phyloP scores from a whole-genome alignment of 2,113 vertebrate species.

The Morphnarchus princeps region DNA sequence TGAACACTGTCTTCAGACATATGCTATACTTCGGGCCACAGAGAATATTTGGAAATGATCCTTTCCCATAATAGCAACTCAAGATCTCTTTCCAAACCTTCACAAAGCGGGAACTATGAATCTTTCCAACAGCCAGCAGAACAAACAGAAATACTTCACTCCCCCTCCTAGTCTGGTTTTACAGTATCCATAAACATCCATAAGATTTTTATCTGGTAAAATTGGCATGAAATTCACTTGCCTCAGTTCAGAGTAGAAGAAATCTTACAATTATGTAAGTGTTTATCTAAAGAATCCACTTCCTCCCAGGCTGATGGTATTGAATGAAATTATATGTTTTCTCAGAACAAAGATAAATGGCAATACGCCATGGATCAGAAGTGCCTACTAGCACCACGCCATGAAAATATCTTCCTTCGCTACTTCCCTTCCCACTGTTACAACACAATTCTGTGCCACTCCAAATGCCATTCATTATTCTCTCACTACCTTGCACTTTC shows the following conservation, averaged over 20 bases:
- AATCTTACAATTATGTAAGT: not conserved
- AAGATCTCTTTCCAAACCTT: not conserved
- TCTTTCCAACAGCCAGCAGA: not conserved
- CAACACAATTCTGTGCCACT: not conserved
- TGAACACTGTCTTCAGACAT: not conserved
- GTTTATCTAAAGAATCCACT: not conserved
- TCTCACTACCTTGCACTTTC: not conserved
- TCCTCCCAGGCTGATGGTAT: not conserved
- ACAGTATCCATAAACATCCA: not conserved
- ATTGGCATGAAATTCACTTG: not conserved
- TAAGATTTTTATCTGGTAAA: not conserved
- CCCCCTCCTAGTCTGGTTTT: not conserved
- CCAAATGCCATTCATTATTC: not conserved
- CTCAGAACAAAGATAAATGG: not conserved
- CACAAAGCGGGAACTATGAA: not conserved
- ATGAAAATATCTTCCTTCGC: not conserved
- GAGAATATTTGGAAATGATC: not conserved
- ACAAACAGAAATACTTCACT: not conserved
- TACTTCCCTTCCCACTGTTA: not conserved
- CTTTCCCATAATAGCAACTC: not conserved
- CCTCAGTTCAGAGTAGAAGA: not conserved
- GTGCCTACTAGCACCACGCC: rapidly evolving
- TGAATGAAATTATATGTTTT: not conserved
- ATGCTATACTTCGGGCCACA: not conserved
- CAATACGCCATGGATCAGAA: not conserved